Conservation (phyloP, 2,888 invertebrate species). For the Yponomeuta sedellus region DNA sequence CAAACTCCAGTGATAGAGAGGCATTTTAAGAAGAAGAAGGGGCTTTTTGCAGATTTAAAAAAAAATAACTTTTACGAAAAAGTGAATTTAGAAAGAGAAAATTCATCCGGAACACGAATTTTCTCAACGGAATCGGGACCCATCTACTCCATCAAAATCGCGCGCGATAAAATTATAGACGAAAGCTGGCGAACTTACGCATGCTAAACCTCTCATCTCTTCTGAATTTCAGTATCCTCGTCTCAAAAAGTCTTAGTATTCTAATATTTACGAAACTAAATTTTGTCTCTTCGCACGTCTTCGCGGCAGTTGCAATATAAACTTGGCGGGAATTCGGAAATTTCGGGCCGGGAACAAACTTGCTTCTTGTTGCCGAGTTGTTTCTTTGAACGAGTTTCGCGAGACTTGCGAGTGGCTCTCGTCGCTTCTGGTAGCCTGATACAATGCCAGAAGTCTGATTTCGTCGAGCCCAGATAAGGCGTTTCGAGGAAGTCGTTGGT, state of each 20-base stretch:
- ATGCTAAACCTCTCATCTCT: neutral
- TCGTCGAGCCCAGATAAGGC: no score
- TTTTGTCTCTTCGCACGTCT: neutral
- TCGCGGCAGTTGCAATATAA: neutral
- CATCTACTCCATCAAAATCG: no score
- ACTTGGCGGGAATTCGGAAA: constrained; percentile 5
- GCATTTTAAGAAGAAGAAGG: no score
- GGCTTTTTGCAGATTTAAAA: no score
- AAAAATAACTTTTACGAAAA: no score
- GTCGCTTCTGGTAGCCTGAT: neutral
- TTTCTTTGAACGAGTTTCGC: constrained; percentile 11
- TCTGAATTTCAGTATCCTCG: neutral
- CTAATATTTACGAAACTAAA: neutral
- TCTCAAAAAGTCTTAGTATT: neutral
- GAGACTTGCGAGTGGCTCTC: constrained; percentile 7
- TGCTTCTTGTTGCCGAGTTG: constrained; percentile 5
- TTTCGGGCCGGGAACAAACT: constrained; percentile 5
- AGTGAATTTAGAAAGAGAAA: no score
- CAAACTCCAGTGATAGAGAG: no score
- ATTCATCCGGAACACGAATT: no score
- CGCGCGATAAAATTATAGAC: neutral
- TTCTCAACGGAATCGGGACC: no score
- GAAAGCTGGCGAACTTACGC: no score
- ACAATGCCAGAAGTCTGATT: no score
- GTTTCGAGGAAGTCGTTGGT: no score